These are phyloP conservation scores for Crocallis elinguaria DNA, from an alignment of 2,888 invertebrate species.

Conservation along the genomic window DNA sequence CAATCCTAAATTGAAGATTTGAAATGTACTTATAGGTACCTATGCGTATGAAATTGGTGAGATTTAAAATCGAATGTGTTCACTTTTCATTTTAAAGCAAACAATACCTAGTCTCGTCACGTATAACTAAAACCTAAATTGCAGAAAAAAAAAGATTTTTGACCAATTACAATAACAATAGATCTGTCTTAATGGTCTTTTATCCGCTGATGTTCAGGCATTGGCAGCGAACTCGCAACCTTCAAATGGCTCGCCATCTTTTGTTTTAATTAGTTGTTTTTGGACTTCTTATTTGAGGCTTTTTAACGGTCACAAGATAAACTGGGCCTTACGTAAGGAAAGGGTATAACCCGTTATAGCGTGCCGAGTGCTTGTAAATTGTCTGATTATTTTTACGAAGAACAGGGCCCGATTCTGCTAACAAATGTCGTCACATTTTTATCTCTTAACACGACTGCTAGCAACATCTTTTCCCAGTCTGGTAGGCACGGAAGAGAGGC, in stretches of 20 bases:
- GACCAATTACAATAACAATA: slow-evolving; percentile 71
- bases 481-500: too few relatives aligned
- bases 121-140: slow-evolving; percentile 2
- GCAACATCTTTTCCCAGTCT: too few relatives aligned
- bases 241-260: slow-evolving; percentile 62
- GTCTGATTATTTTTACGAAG: slow-evolving; percentile 14
- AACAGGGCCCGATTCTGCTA: too few relatives aligned
- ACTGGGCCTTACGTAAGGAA: slow-evolving; percentile 23
- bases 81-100: background rate
- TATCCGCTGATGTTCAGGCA: slow-evolving; percentile 56
- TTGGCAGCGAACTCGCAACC: slow-evolving; percentile 61
- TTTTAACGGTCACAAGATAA: slow-evolving; percentile 29
- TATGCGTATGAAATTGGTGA: too few relatives aligned
- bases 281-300: slow-evolving; percentile 1
- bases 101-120: background rate
- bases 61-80: too few relatives aligned
- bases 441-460: too few relatives aligned
- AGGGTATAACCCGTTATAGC: slow-evolving; percentile 25
- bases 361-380: slow-evolving; percentile 10
- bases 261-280: slow-evolving; percentile 51
- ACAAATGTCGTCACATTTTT: too few relatives aligned
- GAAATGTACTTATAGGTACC: too few relatives aligned
- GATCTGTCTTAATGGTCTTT: slow-evolving; percentile 56
- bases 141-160: slow-evolving; percentile 45
- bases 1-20: too few relatives aligned